Evolutionary conservation across 2,888 invertebrate genomes (phyloP), one percentile per base, ranked within the genome.

Genomic region (Tetragonula carbonaria): DNA sequence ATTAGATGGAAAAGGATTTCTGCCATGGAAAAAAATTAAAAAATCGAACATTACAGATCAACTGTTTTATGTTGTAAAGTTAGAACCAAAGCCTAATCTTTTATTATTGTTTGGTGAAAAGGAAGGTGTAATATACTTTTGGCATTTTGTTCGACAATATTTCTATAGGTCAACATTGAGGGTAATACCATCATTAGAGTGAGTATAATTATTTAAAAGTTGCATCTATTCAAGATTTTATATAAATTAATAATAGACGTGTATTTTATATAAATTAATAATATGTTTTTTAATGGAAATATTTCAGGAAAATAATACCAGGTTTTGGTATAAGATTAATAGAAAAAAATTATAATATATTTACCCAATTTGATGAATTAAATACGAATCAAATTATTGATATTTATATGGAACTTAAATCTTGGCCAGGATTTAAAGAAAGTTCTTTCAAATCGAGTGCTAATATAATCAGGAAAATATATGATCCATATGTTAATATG

Each of bases 111-210:
- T 88, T 68, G 85, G 91, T 5, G 85, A 88, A 6, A 90, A 94
- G 59, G 95, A 96, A 53, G 95, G 97, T 90, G 92, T 97, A 62
- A 95, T 96, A 62, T 95, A 96, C 0, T 95, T 97, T 57, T 97
- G 96, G 96, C 97, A 96, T 93, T 98, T 97, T 92, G 95, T 97
- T 18, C 96, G 95, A 88, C 96, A 97, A 77, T 96, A 96, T 89
- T 96, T 96, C 4, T 74, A 93, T 95, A 95, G 70, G 95, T 96
- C 55, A 96, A 96, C 76, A 95, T 95, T 95, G 72, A 95, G 95
- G 90, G 95, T 98, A 16, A 97, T 98, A 92, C 97, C 97, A 18
- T 96, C 96, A 93, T 92, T 97, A 84, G 98, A 98, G 97, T 97
- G 95, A 96, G 97, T 96, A 74, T 38, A 66, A 76, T 66, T 71